These are phyloP conservation scores for Macaria notata DNA, from an alignment of 2,888 invertebrate genomes.

Conservation along the genomic window DNA sequence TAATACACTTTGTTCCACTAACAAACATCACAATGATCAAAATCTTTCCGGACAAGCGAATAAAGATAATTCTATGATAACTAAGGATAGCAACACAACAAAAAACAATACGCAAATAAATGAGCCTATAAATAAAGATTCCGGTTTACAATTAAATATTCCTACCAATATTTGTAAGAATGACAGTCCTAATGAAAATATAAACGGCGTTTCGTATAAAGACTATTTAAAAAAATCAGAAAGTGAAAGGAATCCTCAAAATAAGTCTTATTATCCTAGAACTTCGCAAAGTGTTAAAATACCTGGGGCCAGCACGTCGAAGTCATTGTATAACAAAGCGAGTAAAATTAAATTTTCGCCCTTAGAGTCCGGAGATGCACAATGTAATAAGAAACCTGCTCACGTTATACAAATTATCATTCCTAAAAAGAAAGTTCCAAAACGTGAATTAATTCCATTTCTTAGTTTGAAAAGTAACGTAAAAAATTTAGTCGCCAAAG, in stretches of 20 bases:
- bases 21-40: slow-evolving; percentile 13
- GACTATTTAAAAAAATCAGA: slow-evolving; percentile 17
- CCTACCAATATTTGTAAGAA: neutral
- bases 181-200: neutral
- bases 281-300: slow-evolving; percentile 6
- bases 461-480: too few relatives aligned
- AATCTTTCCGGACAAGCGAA: too few relatives aligned
- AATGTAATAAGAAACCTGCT: neutral
- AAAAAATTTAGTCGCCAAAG: too few relatives aligned
- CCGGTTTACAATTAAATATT: too few relatives aligned
- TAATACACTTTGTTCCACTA: slow-evolving; percentile 28
- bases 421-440: too few relatives aligned
- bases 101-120: too few relatives aligned
- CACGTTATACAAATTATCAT: neutral
- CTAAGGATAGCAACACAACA: too few relatives aligned
- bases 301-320: neutral
- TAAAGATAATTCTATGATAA: too few relatives aligned
- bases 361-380: slow-evolving; percentile 2
- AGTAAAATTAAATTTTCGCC: neutral
- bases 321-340: neutral
- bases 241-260: slow-evolving; percentile 10
- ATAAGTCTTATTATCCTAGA: neutral
- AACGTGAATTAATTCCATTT: too few relatives aligned
- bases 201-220: neutral
- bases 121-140: too few relatives aligned